Evolutionary conservation across 2,888 invertebrate species (phyloP).

Genomic region (Imbricaverruca yamaguchii): DNA sequence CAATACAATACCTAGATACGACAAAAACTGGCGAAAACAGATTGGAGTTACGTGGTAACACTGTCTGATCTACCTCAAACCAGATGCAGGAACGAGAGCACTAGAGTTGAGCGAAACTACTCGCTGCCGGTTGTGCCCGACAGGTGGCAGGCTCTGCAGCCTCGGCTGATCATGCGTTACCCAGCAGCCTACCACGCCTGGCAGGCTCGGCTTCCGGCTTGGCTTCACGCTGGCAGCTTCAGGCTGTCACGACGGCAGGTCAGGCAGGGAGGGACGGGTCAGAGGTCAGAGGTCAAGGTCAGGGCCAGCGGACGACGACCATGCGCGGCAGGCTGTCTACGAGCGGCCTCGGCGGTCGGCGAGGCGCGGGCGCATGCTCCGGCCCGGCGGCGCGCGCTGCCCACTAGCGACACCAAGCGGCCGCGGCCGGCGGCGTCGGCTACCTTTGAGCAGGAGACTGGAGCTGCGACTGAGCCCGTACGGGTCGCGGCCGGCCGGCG

Average conservation of each 20-base stretch:
- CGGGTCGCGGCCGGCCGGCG: neutral
- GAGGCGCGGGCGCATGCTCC: no score
- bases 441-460: conserved; percentile 13
- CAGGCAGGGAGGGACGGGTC: neutral
- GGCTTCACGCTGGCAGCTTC: neutral
- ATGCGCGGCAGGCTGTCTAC: neutral
- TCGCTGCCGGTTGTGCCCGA: neutral
- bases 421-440: neutral
- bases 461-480: conserved; percentile 10
- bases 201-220: no score
- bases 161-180: no score
- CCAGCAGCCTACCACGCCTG: no score
- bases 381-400: no score
- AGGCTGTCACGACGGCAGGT: neutral
- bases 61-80: neutral
- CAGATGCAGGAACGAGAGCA: neutral
- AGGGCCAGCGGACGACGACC: neutral
- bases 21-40: no score
- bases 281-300: neutral
- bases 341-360: no score
- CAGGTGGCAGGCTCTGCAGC: no score
- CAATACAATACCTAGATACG: no score
- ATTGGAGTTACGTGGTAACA: no score
- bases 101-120: neutral
- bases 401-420: neutral